Base-by-base conservation (phyloP, 2,888 invertebrate genomes). In the Nymphalis polychloros region DNA sequence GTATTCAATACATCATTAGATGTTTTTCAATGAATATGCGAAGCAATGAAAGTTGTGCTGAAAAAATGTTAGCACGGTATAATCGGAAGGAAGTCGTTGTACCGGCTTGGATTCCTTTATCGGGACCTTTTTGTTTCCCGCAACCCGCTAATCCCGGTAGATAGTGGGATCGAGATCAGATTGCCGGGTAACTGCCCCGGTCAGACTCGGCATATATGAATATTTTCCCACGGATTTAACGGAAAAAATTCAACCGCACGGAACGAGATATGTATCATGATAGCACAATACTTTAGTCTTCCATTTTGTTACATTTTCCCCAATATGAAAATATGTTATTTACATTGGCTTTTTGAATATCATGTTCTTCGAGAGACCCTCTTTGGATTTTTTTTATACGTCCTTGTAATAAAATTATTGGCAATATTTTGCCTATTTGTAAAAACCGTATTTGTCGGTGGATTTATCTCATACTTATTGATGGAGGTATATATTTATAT, bases 81-180 rank as follows among this genome's bases (percentile, higher is more conserved):
- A 20, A 50, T 48, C 10, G n/a, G 17, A 23, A 27, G 55, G 64
- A 59, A 61, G 53, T 68, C 23, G 23, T n/a, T 60, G 53, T 17
- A 48, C 27, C 27, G 55, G 68, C 52, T 46, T 52, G 49, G n/a
- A 64, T 64, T 69, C 63, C 71, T 64, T 64, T 72, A 72, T 70
- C 69, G 49, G 41, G 53, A n/a, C 63, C 70, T 68, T 68, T 71
- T 68, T 71, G 70, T 66, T 73, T 72, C 59, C 64, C 72, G 61
- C 59, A 68, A 68, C 66, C 59, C 67, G 64, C 68, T 73, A 73
- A 73, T 70, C 72, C 72, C 23, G 64, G 69, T 60, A 16, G 63
- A 68, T 67, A 53, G 49, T 48, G 68, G 64, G 66, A 61, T 69
- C 49, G 69, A 52, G 68, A 63, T 67, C 67, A 68, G 59, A 72